Evolutionary conservation across 2,888 invertebrate genomes (phyloP).

Genomic region (Thysanoteuthis rhombus): DNA sequence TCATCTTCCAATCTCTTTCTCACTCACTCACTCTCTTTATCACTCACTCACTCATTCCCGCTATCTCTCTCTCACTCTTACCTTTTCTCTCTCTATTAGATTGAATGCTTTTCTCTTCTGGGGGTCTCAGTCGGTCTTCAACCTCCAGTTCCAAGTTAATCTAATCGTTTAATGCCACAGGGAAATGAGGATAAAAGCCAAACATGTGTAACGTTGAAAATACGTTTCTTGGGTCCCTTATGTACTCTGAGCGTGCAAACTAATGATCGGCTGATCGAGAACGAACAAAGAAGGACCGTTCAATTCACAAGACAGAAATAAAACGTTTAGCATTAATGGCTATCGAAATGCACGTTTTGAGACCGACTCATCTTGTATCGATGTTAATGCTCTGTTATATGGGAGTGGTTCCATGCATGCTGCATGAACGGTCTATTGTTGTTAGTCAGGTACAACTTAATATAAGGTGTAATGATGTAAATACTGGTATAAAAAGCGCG

Average conservation of each 20-base stretch:
- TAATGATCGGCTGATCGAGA: background rate
- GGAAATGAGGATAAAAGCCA: background rate
- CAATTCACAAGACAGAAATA: background rate
- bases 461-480: no score
- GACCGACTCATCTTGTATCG: no score
- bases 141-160: background rate
- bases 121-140: background rate
- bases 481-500: no score
- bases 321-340: background rate
- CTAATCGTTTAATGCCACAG: background rate
- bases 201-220: background rate
- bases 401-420: no score
- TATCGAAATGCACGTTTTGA: background rate
- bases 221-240: background rate
- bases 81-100: background rate
- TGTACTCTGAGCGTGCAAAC: background rate
- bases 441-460: no score
- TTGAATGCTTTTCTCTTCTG: background rate
- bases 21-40: no score
- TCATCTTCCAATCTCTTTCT: no score
- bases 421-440: no score
- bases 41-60: background rate
- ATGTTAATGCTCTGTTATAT: no score
- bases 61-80: background rate
- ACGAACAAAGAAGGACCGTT: background rate